Conservation (phyloP, 1,140 invertebrate species). For the Pomacea maculata region DNA sequence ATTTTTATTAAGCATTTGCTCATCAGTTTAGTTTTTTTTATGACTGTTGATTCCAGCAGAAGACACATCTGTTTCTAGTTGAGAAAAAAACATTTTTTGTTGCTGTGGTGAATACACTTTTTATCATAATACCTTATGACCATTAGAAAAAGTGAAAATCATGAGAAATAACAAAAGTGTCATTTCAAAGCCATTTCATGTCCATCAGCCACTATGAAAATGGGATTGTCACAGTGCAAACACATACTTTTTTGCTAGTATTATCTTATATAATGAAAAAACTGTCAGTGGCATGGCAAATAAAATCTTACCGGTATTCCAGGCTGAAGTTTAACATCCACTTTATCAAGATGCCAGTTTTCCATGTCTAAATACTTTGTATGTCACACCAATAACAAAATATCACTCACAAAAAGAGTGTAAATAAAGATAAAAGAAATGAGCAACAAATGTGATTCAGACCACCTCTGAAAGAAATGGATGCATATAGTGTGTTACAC, state of each 20-base stretch:
- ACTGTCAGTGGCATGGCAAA: background rate
- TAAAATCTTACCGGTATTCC: background rate
- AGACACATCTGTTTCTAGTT: too few relatives aligned
- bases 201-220: background rate
- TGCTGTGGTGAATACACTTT: too few relatives aligned
- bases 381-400: background rate
- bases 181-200: background rate
- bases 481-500: background rate
- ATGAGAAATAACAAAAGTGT: background rate
- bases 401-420: background rate
- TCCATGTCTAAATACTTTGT: background rate
- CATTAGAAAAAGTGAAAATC: background rate
- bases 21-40: too few relatives aligned
- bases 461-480: background rate
- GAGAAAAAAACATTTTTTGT: too few relatives aligned
- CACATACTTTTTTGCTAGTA: background rate
- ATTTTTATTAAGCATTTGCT: too few relatives aligned
- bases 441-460: background rate
- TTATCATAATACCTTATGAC: too few relatives aligned
- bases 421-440: background rate
- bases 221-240: background rate
- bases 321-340: constrained; percentile 6
- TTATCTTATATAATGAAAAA: background rate
- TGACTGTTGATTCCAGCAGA: too few relatives aligned
- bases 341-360: background rate